These are phyloP conservation scores for Bufo bufo DNA, from an alignment of 2,113 vertebrate genomes.

Conservation along the genomic window DNA sequence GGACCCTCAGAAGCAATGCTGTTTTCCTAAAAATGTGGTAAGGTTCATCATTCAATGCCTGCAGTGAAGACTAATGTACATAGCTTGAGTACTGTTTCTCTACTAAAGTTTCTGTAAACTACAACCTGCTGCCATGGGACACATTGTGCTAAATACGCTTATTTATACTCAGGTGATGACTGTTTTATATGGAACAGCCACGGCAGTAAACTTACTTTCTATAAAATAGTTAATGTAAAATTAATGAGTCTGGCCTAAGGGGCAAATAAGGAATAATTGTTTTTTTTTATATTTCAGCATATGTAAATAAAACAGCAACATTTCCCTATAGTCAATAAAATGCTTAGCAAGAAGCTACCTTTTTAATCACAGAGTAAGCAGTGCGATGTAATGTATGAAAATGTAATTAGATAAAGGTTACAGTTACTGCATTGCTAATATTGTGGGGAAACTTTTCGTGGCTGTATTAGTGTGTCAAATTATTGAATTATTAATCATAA, in stretches of 20 bases:
- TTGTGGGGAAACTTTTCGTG: constrained; percentile 41
- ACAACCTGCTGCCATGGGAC: neutral
- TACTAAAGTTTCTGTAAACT: neutral
- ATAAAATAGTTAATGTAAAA: constrained; percentile 11
- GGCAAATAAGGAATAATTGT: constrained; percentile 39
- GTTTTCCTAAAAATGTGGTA: neutral
- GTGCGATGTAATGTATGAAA: constrained; percentile 38
- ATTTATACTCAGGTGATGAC: neutral
- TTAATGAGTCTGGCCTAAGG: constrained; percentile 16
- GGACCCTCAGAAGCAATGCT: neutral
- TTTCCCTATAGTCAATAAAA: constrained; percentile 42
- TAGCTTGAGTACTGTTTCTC: neutral
- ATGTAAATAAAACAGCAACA: constrained; percentile 35
- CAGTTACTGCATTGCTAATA: constrained; percentile 51
- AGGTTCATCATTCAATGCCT: neutral
- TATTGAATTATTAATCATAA: constrained; percentile 57
- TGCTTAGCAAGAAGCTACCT: constrained; percentile 16
- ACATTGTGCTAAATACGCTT: neutral
- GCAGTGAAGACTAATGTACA: neutral
- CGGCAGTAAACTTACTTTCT: neutral
- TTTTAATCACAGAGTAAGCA: constrained; percentile 54
- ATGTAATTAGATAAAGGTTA: constrained; percentile 58
- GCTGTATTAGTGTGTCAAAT: constrained; percentile 55
- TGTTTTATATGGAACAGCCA: neutral
- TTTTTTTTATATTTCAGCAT: constrained; percentile 10